These are phyloP conservation scores for Exaiptasia diaphana DNA, from an alignment of 64 coral and sea anemone genomes.

Conservation along the genomic window DNA sequence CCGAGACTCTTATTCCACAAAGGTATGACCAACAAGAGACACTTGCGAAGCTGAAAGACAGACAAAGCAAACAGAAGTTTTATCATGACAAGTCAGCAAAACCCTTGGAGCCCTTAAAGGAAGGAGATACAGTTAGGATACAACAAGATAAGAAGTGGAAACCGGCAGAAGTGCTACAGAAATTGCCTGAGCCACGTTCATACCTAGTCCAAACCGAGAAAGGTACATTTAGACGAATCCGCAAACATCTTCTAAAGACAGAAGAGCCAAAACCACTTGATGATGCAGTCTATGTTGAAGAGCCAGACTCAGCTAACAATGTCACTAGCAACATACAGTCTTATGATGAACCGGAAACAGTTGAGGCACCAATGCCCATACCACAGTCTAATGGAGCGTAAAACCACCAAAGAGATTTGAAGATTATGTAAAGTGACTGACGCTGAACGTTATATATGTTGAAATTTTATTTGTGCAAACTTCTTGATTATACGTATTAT, in stretches of 20 bases:
- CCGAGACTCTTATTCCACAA: conserved; percentile 13
- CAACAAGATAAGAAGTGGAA: not conserved
- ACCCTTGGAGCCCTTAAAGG: not conserved
- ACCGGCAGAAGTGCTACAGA: not conserved
- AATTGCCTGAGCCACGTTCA: not conserved
- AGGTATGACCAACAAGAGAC: conserved; percentile 13
- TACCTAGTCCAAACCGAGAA: not conserved
- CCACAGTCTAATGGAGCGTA: no score
- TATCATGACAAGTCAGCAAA: conserved; percentile 1
- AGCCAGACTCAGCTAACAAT: not conserved
- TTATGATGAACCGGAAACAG: no score
- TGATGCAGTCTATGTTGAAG: not conserved
- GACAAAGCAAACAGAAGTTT: conserved; percentile 20
- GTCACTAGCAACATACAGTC: not conserved
- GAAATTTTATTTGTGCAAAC: no score
- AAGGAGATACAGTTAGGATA: conserved; percentile 5
- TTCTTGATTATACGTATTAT: no score
- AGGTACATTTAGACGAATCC: not conserved
- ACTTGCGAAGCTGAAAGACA: conserved; percentile 14
- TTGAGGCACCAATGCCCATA: no score
- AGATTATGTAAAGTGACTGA: no score
- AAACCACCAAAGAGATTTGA: no score
- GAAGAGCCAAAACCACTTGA: not conserved
- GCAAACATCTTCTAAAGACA: not conserved
- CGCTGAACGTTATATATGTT: no score